Evolutionary conservation across 2,797 vertebrate species (phyloP).

Genomic region (Rhinatrema bivittatum): DNA sequence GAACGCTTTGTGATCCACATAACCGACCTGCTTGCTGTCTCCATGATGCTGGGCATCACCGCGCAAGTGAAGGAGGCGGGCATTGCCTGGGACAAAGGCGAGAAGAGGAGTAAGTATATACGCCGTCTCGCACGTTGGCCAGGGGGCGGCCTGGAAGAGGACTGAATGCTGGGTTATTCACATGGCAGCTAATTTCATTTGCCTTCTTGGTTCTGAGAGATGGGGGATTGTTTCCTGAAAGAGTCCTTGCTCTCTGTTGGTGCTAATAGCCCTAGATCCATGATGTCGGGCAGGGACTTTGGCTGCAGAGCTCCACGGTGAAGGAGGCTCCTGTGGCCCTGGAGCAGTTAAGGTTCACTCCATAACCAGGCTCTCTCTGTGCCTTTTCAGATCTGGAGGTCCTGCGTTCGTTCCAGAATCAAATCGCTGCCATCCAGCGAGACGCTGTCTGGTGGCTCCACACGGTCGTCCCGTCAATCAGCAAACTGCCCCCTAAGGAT

Average conservation of each 20-base stretch:
- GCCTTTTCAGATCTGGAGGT: slow-evolving; percentile 79
- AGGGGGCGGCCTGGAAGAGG: background rate
- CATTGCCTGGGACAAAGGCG: slow-evolving; percentile 95
- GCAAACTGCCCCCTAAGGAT: slow-evolving; percentile 88
- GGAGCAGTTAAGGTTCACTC: no score
- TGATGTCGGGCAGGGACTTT: no score
- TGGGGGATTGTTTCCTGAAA: no score
- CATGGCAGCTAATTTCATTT: no score
- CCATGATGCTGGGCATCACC: slow-evolving; percentile 98
- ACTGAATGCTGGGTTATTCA: background rate
- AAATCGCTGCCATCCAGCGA: slow-evolving; percentile 91
- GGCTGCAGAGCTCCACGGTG: no score
- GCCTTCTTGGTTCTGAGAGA: no score
- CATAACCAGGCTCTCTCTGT: slow-evolving; percentile 3
- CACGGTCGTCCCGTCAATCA: slow-evolving; percentile 89
- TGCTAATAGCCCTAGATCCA: background rate
- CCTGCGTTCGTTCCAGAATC: slow-evolving; percentile 90
- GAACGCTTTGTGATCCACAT: slow-evolving; percentile 96
- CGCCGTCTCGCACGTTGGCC: background rate
- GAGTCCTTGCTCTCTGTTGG: no score
- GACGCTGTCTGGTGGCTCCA: slow-evolving; percentile 98
- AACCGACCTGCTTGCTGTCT: slow-evolving; percentile 88
- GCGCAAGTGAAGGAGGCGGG: slow-evolving; percentile 96
- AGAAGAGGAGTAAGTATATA: slow-evolving; percentile 84
- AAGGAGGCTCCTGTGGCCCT: no score